These are phyloP conservation scores for Sturnira hondurensis DNA, from an alignment of 2,113 vertebrate genomes.

Conservation along the genomic window DNA sequence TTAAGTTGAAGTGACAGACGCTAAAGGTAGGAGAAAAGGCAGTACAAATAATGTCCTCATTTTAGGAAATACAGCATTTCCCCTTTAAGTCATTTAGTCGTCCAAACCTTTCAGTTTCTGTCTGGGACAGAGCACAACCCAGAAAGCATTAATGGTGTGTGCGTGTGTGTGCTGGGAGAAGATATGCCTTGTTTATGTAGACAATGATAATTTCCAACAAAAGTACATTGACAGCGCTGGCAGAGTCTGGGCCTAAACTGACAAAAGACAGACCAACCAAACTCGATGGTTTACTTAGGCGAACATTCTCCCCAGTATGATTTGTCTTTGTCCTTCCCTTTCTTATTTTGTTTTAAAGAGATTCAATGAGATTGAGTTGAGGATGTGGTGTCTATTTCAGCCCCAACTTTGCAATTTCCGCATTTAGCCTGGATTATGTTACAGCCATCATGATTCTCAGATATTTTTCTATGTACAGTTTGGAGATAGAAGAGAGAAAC, in stretches of 20 bases:
- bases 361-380: constrained; percentile 39
- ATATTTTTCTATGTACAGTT: not conserved
- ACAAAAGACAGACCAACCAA: constrained; percentile 73
- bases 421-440: constrained; percentile 56
- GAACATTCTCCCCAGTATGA: constrained; percentile 22
- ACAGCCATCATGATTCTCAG: not conserved
- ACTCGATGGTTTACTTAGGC: constrained; percentile 43
- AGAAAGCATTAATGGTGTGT: constrained; percentile 53
- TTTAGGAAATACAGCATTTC: constrained; percentile 49
- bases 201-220: constrained; percentile 59
- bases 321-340: constrained; percentile 64
- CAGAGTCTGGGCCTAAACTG: constrained; percentile 32
- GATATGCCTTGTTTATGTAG: constrained; percentile 52
- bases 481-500: constrained; percentile 51
- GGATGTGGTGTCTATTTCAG: constrained; percentile 50
- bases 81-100: constrained; percentile 54
- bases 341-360: constrained; percentile 59
- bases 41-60: not conserved
- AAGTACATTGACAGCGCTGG: constrained; percentile 51
- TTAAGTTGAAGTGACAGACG: not conserved
- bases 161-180: constrained; percentile 54
- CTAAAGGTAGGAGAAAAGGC: not conserved
- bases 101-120: constrained; percentile 58
- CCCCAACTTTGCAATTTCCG: constrained; percentile 28
- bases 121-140: constrained; percentile 39